Evolutionary conservation across 2,113 vertebrate genomes (phyloP).

Genomic region (Hippocampus mohnikei): DNA sequence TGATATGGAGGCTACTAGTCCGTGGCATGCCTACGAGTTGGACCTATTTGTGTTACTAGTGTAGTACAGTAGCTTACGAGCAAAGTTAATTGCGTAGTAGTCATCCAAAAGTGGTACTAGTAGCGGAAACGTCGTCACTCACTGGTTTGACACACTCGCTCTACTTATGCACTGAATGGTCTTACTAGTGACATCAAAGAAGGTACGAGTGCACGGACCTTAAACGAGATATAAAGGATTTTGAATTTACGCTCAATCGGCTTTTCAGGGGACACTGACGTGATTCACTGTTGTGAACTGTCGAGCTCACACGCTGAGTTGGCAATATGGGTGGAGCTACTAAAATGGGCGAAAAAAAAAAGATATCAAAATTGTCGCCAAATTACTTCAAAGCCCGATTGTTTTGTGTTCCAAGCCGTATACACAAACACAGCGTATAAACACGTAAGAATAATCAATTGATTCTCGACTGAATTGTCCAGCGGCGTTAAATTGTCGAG

Average conservation of each 20-base stretch:
- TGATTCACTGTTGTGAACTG: conserved; percentile 29
- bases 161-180: too few relatives aligned
- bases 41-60: too few relatives aligned
- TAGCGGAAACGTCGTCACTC: too few relatives aligned
- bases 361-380: not conserved
- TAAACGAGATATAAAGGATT: not conserved
- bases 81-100: too few relatives aligned
- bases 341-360: not conserved
- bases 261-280: conserved; percentile 14
- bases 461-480: fast-evolving
- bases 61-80: too few relatives aligned
- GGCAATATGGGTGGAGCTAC: conserved; percentile 75
- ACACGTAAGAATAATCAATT: not conserved
- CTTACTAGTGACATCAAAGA: too few relatives aligned
- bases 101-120: too few relatives aligned
- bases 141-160: too few relatives aligned
- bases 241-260: not conserved
- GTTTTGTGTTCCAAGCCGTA: too few relatives aligned
- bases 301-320: conserved; percentile 70
- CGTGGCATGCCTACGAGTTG: too few relatives aligned
- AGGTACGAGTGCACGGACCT: not conserved
- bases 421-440: not conserved
- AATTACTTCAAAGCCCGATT: not conserved
- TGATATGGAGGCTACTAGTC: too few relatives aligned
- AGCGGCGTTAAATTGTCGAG: not conserved